Evolutionary conservation across 2,797 vertebrate species (phyloP).

Genomic region (Sitta carolinensis): DNA sequence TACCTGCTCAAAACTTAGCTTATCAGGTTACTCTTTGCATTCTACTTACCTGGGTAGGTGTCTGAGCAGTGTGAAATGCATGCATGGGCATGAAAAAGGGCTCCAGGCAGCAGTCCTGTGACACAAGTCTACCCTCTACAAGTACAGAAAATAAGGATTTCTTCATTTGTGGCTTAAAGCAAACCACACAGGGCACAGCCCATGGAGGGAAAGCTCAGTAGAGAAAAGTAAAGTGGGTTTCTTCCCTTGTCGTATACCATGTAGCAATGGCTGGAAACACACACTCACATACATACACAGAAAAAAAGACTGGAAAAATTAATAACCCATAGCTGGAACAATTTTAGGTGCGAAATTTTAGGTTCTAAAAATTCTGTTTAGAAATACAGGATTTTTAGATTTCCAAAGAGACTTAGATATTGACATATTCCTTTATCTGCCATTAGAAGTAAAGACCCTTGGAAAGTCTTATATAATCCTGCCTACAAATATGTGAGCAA

Average conservation of each 20-base stretch:
- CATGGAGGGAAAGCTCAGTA: not conserved
- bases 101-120: not conserved
- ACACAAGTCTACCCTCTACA: not conserved
- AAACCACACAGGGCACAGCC: not conserved
- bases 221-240: not conserved
- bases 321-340: not conserved
- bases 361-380: not conserved
- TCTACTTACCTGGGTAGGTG: fast-evolving
- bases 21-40: not conserved
- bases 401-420: not conserved
- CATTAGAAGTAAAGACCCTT: not conserved
- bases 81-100: not conserved
- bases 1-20: not conserved
- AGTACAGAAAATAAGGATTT: not conserved
- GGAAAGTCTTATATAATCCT: not conserved
- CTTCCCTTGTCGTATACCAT: not conserved
- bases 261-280: not conserved
- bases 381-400: not conserved
- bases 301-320: not conserved
- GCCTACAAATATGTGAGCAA: not conserved
- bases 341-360: not conserved
- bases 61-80: not conserved
- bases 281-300: not conserved
- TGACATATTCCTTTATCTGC: not conserved
- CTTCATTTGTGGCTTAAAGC: not conserved